These are phyloP conservation scores for Napeogenes inachia DNA, from an alignment of 2,888 invertebrate genomes.

Conservation along the genomic window DNA sequence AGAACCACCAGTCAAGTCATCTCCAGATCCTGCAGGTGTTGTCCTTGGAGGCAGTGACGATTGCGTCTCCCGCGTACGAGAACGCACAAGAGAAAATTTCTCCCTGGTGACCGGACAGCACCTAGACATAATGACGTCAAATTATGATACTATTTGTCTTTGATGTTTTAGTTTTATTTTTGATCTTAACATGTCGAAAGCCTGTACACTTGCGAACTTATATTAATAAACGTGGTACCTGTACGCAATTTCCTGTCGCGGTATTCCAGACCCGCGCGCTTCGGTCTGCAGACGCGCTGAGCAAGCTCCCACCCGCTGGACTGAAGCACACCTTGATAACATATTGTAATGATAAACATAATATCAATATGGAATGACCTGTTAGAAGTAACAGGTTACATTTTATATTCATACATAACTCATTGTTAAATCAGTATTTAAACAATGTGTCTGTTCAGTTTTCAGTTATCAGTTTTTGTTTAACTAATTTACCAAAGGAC, in stretches of 20 bases:
- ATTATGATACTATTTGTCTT: too few species aligned
- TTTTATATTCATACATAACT: too few species aligned
- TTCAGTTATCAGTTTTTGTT: too few species aligned
- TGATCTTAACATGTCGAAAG: too few species aligned
- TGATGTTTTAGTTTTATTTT: too few species aligned
- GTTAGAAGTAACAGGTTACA: too few species aligned
- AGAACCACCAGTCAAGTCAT: constrained; percentile 83
- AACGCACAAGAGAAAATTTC: constrained; percentile 91
- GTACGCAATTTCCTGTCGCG: constrained; percentile 81
- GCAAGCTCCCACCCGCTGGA: constrained; percentile 83
- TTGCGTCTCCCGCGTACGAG: constrained; percentile 86
- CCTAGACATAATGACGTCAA: constrained; percentile 51
- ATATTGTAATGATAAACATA: not conserved
- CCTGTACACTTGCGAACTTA: too few species aligned
- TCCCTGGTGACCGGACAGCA: constrained; percentile 84
- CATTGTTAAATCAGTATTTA: too few species aligned
- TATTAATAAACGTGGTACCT: constrained; percentile 55
- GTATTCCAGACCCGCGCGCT: constrained; percentile 86
- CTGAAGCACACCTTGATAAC: constrained; percentile 83
- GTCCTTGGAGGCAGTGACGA: constrained; percentile 89
- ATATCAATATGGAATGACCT: too few species aligned
- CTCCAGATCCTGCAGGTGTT: constrained; percentile 89
- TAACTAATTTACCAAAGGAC: too few species aligned
- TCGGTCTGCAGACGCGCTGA: constrained; percentile 87
- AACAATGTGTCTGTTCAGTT: too few species aligned